These are phyloP conservation scores for Henricia sp. DNA, from an alignment of 53 echinoderm and acorn worm species.

Conservation along the genomic window DNA sequence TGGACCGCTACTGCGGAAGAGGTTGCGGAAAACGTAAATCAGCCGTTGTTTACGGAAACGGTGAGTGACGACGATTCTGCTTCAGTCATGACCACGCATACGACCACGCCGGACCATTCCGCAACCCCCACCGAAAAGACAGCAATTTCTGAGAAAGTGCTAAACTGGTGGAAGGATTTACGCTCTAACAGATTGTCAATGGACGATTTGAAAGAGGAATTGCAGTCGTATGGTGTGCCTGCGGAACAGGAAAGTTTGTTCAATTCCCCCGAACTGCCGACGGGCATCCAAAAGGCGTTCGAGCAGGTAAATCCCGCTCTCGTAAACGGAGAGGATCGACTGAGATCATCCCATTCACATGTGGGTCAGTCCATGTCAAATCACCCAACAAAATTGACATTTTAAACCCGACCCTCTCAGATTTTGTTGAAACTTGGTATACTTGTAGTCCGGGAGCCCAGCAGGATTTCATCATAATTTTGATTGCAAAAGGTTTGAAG, in stretches of 20 bases:
- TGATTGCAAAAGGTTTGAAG: too few species aligned
- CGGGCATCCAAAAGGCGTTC: not conserved
- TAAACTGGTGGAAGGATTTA: not conserved
- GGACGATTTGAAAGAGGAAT: not conserved
- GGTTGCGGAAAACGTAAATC: too few species aligned
- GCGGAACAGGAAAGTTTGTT: not conserved
- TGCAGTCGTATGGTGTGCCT: not conserved
- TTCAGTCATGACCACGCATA: not conserved
- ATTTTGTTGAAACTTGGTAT: too few species aligned
- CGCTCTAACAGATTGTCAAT: too few species aligned
- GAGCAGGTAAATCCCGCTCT: not conserved
- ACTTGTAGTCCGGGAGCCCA: too few species aligned
- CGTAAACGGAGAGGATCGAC: not conserved
- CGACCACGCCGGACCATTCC: not conserved
- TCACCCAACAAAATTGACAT: too few species aligned
- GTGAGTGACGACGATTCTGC: not conserved
- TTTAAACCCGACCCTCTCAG: too few species aligned
- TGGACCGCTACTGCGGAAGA: not conserved
- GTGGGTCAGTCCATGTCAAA: too few species aligned
- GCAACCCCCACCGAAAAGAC: not conserved
- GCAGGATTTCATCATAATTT: too few species aligned
- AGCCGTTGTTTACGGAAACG: not conserved
- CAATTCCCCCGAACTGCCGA: not conserved
- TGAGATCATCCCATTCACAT: not conserved
- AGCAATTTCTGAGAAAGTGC: not conserved